phyloP scores from a whole-genome alignment of 2,113 vertebrate genomes.

The Ploceus nigricollis region DNA sequence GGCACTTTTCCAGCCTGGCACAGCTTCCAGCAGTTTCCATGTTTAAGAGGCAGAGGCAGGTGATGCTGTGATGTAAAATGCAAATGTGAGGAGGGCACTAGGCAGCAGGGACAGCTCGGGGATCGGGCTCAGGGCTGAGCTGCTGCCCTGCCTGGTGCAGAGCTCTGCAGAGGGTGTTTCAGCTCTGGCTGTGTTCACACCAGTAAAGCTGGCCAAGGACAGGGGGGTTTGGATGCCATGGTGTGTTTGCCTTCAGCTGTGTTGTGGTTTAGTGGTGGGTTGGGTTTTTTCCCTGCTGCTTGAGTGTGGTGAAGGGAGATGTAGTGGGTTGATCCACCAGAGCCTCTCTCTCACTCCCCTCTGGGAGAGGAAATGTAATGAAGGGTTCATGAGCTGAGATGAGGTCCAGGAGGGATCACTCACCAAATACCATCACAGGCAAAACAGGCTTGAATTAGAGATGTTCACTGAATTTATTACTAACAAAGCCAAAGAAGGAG shows the following conservation, averaged over 20 bases:
- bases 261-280: neutral
- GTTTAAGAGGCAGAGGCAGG: neutral
- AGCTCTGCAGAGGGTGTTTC: neutral
- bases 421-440: neutral
- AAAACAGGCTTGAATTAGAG: neutral
- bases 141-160: neutral
- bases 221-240: neutral
- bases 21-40: rapidly evolving
- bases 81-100: neutral
- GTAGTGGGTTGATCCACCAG: neutral
- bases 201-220: neutral
- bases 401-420: neutral
- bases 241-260: neutral
- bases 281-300: neutral
- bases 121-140: neutral
- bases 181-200: neutral
- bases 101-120: neutral
- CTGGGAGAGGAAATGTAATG: neutral
- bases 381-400: neutral
- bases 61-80: neutral
- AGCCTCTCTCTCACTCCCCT: neutral
- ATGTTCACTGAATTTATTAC: neutral
- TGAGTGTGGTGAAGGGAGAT: neutral
- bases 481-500: neutral
- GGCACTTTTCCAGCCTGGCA: neutral